Evolutionary conservation across 2,797 vertebrate species (phyloP).

Genomic region (Enteromius anoplus): DNA sequence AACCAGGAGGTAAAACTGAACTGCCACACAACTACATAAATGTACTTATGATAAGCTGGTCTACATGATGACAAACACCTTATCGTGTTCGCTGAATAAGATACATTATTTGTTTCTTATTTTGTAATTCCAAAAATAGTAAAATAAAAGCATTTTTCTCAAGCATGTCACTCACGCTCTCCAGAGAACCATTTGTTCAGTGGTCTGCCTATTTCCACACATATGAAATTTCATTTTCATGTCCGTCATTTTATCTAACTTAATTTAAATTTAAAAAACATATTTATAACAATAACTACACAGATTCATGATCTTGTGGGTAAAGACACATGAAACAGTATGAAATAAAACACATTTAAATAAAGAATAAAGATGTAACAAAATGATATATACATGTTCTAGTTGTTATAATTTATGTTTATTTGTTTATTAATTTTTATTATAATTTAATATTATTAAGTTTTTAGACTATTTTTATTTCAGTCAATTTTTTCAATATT

Average conservation of each 20-base stretch:
- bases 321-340: background rate
- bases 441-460: too few relatives aligned
- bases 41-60: background rate
- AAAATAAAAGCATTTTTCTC: background rate
- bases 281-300: background rate
- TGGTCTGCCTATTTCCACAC: background rate
- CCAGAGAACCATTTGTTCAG: background rate
- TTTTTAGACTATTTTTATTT: background rate
- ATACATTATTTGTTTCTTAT: background rate
- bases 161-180: background rate
- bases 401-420: too few relatives aligned
- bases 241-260: background rate
- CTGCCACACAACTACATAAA: too few relatives aligned
- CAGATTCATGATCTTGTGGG: background rate
- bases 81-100: background rate
- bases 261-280: too few relatives aligned
- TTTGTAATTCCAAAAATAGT: background rate
- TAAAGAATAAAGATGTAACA: too few relatives aligned
- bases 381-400: too few relatives aligned
- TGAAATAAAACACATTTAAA: too few relatives aligned
- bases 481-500: background rate
- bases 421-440: too few relatives aligned
- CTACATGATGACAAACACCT: background rate
- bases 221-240: background rate
- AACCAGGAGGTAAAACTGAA: slow-evolving; percentile 88